phyloP scores from a whole-genome alignment of 2,888 invertebrate species.

The Phyto melanocephala region DNA sequence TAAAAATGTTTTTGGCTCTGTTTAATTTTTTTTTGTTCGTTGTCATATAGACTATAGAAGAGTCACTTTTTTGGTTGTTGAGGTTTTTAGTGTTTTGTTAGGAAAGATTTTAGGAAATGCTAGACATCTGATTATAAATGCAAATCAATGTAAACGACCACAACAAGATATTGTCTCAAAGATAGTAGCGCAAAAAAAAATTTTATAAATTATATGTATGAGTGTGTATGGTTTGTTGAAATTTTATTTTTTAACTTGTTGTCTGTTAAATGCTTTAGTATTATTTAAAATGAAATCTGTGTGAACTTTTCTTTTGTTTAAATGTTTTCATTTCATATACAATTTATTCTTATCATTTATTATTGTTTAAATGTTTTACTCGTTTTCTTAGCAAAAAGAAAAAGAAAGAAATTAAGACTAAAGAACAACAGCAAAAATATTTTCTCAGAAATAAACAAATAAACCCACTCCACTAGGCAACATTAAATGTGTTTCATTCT shows the following conservation, averaged over 20 bases:
- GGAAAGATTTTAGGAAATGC: conserved; percentile 10
- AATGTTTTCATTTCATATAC: conserved; percentile 9
- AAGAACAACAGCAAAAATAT: not conserved
- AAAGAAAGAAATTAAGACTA: no score
- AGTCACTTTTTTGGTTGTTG: not conserved
- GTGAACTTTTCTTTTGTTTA: conserved; percentile 15
- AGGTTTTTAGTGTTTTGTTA: conserved; percentile 27
- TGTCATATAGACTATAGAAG: not conserved
- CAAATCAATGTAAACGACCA: conserved; percentile 44
- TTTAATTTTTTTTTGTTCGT: no score
- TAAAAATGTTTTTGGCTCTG: not conserved
- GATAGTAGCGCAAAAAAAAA: no score
- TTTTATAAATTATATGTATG: not conserved
- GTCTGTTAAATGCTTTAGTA: not conserved
- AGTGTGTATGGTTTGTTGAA: not conserved
- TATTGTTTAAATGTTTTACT: conserved; percentile 63
- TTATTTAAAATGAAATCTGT: conserved; percentile 35
- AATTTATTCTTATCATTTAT: conserved; percentile 59
- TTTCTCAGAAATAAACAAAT: conserved; percentile 5
- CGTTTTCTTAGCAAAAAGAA: conserved; percentile 20
- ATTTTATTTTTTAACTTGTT: not conserved
- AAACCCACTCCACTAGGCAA: not conserved
- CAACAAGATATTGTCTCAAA: conserved; percentile 13
- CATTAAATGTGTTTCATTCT: conserved; percentile 3
- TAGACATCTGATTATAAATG: conserved; percentile 52